Conservation (phyloP, 2,888 invertebrate genomes). For the Lymantria dispar region DNA sequence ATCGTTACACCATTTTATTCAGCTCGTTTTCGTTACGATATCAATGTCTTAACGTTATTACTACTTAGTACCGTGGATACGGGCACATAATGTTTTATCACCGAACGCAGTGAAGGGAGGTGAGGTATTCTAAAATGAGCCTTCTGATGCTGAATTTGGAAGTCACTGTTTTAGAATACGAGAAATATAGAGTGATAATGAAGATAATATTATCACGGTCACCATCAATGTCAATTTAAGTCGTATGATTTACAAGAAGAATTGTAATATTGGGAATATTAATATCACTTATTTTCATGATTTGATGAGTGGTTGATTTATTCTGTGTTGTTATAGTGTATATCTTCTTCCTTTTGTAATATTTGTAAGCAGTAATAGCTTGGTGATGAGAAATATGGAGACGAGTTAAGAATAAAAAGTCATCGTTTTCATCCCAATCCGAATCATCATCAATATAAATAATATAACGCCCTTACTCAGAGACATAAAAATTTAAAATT, state of each 20-base stretch:
- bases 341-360: too few relatives aligned
- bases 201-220: not conserved
- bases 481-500: too few relatives aligned
- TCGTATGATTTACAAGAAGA: not conserved
- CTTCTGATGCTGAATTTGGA: slow-evolving; percentile 4
- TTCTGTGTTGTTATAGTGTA: too few relatives aligned
- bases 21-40: slow-evolving; percentile 15
- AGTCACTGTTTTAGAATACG: not conserved
- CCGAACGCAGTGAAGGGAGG: slow-evolving; percentile 1
- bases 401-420: too few relatives aligned
- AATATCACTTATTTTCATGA: too few relatives aligned
- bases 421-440: too few relatives aligned
- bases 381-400: too few relatives aligned
- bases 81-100: slow-evolving; percentile 24
- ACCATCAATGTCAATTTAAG: not conserved
- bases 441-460: too few relatives aligned
- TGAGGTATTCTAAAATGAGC: slow-evolving; percentile 3
- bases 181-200: not conserved
- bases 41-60: slow-evolving; percentile 23
- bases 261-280: too few relatives aligned
- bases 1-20: slow-evolving; percentile 14
- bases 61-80: slow-evolving; percentile 20
- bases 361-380: too few relatives aligned
- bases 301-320: too few relatives aligned
- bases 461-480: too few relatives aligned